These are phyloP conservation scores for Rhodeus uyekii DNA, from an alignment of 2,797 vertebrate species.

Conservation along the genomic window DNA sequence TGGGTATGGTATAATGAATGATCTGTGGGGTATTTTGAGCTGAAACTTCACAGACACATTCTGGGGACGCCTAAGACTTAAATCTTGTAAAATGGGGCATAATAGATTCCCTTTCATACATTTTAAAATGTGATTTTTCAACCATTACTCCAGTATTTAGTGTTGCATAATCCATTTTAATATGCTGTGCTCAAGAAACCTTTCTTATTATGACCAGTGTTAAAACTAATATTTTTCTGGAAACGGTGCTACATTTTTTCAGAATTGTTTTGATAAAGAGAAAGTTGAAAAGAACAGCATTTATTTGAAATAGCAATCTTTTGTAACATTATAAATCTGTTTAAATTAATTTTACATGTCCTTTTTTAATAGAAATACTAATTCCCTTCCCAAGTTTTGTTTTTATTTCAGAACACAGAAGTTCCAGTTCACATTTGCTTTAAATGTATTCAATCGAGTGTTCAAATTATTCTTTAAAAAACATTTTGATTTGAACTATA, in stretches of 20 bases:
- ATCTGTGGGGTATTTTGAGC: background rate
- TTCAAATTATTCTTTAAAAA: background rate
- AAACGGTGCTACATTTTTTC: background rate
- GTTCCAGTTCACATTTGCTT: background rate
- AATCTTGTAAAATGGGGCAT: too few relatives aligned
- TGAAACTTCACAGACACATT: background rate
- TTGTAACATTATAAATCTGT: background rate
- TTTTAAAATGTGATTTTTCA: background rate
- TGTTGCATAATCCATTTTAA: background rate
- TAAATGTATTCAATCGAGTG: background rate
- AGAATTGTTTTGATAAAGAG: background rate
- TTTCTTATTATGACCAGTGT: background rate
- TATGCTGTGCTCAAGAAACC: background rate
- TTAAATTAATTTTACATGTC: background rate
- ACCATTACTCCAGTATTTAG: background rate
- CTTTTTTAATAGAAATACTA: background rate
- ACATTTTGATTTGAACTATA: too few relatives aligned
- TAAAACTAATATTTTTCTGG: background rate
- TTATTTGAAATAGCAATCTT: background rate
- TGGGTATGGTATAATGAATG: too few relatives aligned
- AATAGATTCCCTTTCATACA: too few relatives aligned
- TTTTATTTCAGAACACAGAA: background rate
- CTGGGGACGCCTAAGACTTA: too few relatives aligned
- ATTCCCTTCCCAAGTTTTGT: background rate
- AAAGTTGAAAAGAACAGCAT: too few relatives aligned